Percentiles rank a stretch among this genome's conserved stretches.
phyloP scores from a whole-genome alignment of 2,888 invertebrate genomes.

The Agriopis marginaria region DNA sequence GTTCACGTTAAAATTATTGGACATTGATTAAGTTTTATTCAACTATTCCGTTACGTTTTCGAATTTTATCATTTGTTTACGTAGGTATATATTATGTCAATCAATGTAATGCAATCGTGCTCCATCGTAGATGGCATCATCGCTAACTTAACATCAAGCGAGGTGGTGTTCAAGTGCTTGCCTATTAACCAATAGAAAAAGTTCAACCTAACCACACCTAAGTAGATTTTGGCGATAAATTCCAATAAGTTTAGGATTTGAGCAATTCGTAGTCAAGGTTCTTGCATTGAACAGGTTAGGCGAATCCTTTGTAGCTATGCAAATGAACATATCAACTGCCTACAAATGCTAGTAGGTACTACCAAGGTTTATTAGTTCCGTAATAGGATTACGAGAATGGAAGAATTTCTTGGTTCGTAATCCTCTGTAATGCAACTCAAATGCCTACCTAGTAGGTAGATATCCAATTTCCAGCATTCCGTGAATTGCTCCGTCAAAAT shows the following conservation, averaged over 20 bases:
- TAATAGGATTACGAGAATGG: slow-evolving; percentile 28
- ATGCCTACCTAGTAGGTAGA: background rate
- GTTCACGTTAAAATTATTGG: background rate
- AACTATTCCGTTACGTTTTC: background rate
- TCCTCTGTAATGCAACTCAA: slow-evolving; percentile 18
- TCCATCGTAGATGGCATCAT: too few relatives aligned
- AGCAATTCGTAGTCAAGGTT: slow-evolving; percentile 15
- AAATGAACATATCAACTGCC: background rate
- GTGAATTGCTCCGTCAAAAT: background rate
- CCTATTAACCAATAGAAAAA: too few relatives aligned
- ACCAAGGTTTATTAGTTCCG: slow-evolving; percentile 22
- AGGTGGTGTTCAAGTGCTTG: too few relatives aligned
- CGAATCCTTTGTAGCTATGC: background rate
- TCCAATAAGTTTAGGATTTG: background rate
- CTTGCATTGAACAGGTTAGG: background rate
- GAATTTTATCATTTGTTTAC: too few relatives aligned
- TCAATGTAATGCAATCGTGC: too few relatives aligned
- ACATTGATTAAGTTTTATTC: too few relatives aligned
- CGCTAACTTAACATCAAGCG: too few relatives aligned
- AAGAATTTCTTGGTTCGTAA: slow-evolving; percentile 29
- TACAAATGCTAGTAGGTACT: background rate
- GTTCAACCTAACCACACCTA: background rate
- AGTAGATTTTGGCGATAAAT: background rate
- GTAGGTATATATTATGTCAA: too few relatives aligned
- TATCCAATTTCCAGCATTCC: slow-evolving; percentile 9